phyloP scores from a whole-genome alignment of 2,113 vertebrate species.

The Columba livia region DNA sequence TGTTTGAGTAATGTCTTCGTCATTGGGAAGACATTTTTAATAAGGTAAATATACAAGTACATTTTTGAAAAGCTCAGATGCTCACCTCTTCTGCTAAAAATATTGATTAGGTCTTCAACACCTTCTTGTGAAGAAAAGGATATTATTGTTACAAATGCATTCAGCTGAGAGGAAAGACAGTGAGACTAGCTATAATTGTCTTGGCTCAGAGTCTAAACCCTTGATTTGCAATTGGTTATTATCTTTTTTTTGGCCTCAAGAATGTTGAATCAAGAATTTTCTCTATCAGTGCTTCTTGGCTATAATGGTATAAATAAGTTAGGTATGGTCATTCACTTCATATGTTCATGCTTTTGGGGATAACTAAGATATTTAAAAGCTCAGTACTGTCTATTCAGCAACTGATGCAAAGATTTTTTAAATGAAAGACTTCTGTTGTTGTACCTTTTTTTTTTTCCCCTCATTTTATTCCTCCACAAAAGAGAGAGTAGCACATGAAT shows the following conservation, averaged over 20 bases:
- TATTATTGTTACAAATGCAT: background rate
- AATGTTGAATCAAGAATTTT: background rate
- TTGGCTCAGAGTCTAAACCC: background rate
- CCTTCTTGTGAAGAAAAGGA: background rate
- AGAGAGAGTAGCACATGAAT: background rate
- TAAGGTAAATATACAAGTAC: background rate
- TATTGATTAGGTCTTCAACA: background rate
- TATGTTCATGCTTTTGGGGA: background rate
- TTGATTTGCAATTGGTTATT: background rate
- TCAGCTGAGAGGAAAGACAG: background rate
- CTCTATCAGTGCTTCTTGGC: background rate
- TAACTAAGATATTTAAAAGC: background rate
- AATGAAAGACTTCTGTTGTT: background rate
- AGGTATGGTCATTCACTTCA: background rate
- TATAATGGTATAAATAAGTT: background rate
- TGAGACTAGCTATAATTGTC: background rate
- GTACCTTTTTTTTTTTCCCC: no score
- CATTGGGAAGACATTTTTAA: background rate
- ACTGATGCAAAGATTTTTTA: background rate
- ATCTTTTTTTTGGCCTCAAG: background rate
- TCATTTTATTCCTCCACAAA: background rate
- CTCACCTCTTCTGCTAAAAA: background rate
- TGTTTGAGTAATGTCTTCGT: background rate
- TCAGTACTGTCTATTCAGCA: background rate
- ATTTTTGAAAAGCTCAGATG: background rate